Conservation (phyloP, 2,888 invertebrate genomes). For the Trissolcus brochymenae region DNA sequence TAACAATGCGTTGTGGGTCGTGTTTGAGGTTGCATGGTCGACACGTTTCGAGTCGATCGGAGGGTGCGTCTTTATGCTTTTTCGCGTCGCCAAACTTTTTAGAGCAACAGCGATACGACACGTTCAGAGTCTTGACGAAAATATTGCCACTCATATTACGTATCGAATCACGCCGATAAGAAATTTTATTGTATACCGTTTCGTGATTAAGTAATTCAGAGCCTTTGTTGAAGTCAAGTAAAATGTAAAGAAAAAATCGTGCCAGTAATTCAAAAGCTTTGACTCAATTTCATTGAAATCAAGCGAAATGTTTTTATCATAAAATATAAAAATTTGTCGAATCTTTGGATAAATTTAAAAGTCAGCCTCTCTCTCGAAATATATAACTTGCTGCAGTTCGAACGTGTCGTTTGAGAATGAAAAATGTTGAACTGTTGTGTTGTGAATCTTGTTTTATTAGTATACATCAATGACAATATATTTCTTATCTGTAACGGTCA, state of each 20-base stretch:
- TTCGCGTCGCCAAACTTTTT: slow-evolving; percentile 53
- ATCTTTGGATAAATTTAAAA: not conserved
- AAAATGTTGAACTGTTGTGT: slow-evolving; percentile 38
- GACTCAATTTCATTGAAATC: slow-evolving; percentile 5
- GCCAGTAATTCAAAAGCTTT: not conserved
- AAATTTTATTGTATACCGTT: slow-evolving; percentile 37
- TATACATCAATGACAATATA: slow-evolving; percentile 50
- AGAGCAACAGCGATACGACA: slow-evolving; percentile 46
- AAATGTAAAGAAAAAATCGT: slow-evolving; percentile 5
- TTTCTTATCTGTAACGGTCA: slow-evolving; percentile 46
- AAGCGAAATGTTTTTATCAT: not conserved
- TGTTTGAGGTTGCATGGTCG: slow-evolving; percentile 56
- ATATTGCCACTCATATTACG: slow-evolving; percentile 41
- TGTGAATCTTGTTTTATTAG: slow-evolving; percentile 27
- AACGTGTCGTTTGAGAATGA: slow-evolving; percentile 24
- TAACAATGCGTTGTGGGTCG: slow-evolving; percentile 47
- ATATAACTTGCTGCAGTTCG: slow-evolving; percentile 8
- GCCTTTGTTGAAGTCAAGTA: slow-evolving; percentile 4
- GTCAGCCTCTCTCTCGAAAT: no score
- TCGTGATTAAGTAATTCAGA: slow-evolving; percentile 37
- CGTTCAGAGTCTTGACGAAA: slow-evolving; percentile 52
- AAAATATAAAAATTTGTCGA: not conserved
- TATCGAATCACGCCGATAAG: slow-evolving; percentile 42
- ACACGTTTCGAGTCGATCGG: slow-evolving; percentile 54
- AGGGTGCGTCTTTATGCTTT: slow-evolving; percentile 54